phyloP scores from a whole-genome alignment of 2,888 invertebrate species.

The Lepas anatifera region DNA sequence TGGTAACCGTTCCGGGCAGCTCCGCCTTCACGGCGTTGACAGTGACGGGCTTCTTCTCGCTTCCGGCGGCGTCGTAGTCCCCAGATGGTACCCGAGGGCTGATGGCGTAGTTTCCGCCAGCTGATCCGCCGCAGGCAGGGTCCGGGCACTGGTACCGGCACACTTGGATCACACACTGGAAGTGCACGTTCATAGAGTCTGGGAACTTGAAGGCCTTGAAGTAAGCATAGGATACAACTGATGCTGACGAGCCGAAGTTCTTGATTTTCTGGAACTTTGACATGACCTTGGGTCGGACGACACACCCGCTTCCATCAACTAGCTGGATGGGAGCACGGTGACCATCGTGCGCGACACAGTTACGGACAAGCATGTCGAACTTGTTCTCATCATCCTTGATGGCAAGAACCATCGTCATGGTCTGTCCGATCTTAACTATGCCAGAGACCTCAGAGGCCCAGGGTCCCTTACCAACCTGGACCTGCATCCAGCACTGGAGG shows the following conservation, averaged over 20 bases:
- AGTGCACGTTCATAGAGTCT: constrained; percentile 92
- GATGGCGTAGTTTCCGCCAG: background rate
- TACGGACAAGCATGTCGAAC: constrained; percentile 87
- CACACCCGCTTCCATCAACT: constrained; percentile 86
- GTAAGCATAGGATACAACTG: constrained; percentile 86
- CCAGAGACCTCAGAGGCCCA: constrained; percentile 94
- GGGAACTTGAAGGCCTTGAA: constrained; percentile 97
- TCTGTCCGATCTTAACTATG: constrained; percentile 85
- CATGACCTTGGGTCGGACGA: constrained; percentile 88
- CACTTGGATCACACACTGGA: constrained; percentile 92
- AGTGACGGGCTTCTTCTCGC: constrained; percentile 15
- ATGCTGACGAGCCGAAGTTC: constrained; percentile 87
- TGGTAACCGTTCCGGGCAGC: constrained; percentile 61
- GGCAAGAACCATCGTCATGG: constrained; percentile 92
- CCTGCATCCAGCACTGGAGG: constrained; percentile 95
- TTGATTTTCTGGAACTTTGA: constrained; percentile 85
- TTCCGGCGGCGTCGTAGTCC: constrained; percentile 20
- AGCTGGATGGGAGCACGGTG: constrained; percentile 46
- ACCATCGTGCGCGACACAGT: constrained; percentile 89
- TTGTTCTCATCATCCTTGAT: constrained; percentile 91
- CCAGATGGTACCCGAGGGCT: background rate
- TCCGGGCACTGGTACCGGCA: constrained; percentile 88
- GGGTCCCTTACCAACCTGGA: constrained; percentile 86
- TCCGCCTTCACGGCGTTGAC: constrained; percentile 40
- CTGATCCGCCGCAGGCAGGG: constrained; percentile 55